Evolutionary conservation across 2,113 vertebrate species (phyloP).

Genomic region (Lepus timidus): DNA sequence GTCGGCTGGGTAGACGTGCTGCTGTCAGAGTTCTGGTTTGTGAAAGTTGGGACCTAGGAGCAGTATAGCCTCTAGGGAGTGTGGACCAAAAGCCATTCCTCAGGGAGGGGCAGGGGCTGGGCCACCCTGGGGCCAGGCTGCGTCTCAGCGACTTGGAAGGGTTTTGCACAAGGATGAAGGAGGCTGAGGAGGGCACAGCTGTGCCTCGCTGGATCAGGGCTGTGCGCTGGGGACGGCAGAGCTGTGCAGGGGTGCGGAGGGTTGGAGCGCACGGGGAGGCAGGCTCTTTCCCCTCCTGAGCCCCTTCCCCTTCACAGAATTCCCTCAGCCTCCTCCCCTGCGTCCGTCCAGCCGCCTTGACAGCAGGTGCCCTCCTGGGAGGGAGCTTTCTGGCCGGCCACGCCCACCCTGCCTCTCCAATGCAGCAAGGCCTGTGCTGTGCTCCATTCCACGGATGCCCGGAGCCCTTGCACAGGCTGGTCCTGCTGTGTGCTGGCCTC

Average conservation of each 20-base stretch:
- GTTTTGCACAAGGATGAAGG: background rate
- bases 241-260: too few relatives aligned
- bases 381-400: background rate
- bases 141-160: background rate
- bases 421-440: background rate
- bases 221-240: background rate
- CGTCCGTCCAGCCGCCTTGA: too few relatives aligned
- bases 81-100: background rate
- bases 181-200: background rate
- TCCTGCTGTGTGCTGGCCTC: background rate
- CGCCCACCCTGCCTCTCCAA: background rate
- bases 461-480: background rate
- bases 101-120: background rate
- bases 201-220: background rate
- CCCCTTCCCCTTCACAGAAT: rapidly evolving
- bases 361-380: rapidly evolving
- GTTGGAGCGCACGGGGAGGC: background rate
- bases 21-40: background rate
- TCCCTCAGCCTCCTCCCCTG: background rate
- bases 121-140: background rate
- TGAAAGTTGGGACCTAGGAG: background rate
- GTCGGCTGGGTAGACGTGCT: background rate
- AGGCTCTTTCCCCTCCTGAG: background rate
- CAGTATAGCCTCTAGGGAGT: background rate
- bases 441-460: background rate